Evolutionary conservation across 2,888 invertebrate species (phyloP).

Genomic region (Drosophila emarginata): DNA sequence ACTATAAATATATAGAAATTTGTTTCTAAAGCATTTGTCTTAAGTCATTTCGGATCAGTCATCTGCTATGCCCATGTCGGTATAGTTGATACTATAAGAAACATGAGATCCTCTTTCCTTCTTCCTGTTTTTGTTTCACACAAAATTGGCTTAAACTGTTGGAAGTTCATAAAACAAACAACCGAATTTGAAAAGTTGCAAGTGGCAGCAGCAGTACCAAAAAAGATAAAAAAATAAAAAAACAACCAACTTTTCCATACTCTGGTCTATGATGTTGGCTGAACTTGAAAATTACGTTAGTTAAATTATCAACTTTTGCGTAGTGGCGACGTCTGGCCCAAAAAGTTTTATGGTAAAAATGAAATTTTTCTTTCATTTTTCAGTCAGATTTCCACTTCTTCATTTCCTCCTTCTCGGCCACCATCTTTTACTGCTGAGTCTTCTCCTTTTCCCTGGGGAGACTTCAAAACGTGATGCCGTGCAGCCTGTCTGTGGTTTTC

Average conservation of each 20-base stretch:
- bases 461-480: conserved; percentile 17
- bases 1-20: no score
- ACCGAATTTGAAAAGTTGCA: conserved; percentile 60
- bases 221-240: neutral
- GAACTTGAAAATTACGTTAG: conserved; percentile 66
- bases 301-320: conserved; percentile 54
- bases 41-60: neutral
- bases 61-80: conserved; percentile 1
- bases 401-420: neutral
- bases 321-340: conserved; percentile 26
- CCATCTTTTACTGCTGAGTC: neutral
- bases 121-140: conserved; percentile 22
- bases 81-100: conserved; percentile 25
- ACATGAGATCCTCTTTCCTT: conserved; percentile 9
- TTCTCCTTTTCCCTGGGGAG: neutral
- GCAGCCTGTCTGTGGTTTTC: conserved; percentile 12
- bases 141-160: conserved; percentile 55
- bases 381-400: neutral
- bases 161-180: conserved; percentile 60
- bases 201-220: conserved; percentile 27
- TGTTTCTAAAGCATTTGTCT: neutral
- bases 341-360: conserved; percentile 32
- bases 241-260: conserved; percentile 46
- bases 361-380: conserved; percentile 29
- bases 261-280: conserved; percentile 43